phyloP scores from a whole-genome alignment of 2,797 vertebrate genomes.

The Distichodus sexfasciatus region DNA sequence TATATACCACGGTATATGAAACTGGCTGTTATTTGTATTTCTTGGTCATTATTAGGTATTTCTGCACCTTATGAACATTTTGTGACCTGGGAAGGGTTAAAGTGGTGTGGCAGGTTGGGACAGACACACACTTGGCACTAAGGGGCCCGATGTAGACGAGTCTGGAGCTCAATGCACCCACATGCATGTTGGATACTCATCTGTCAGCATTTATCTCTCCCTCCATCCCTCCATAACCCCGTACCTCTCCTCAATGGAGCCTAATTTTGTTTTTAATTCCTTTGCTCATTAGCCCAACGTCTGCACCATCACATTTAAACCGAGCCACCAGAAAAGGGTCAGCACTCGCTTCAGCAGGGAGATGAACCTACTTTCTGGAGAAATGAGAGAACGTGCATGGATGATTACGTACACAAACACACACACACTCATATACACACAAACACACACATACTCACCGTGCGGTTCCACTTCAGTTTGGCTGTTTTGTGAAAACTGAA shows the following conservation, averaged over 20 bases:
- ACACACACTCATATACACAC: background rate
- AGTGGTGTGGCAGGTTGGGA: background rate
- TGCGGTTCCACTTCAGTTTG: background rate
- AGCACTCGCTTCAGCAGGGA: background rate
- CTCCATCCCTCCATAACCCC: too few species aligned
- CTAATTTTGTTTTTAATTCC: conserved; percentile 48
- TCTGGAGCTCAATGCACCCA: background rate
- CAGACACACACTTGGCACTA: background rate
- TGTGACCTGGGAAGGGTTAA: background rate
- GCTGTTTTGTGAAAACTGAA: background rate
- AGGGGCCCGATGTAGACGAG: background rate
- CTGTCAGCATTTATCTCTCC: background rate
- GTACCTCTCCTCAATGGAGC: conserved; percentile 41
- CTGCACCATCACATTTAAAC: background rate
- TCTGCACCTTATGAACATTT: background rate
- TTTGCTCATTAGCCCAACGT: conserved; percentile 31
- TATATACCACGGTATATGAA: too few species aligned
- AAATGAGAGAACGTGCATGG: background rate
- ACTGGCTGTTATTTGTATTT: background rate
- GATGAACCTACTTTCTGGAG: background rate
- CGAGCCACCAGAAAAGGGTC: background rate
- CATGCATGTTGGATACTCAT: background rate
- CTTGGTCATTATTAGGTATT: background rate
- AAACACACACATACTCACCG: background rate
- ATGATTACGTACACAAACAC: background rate